Conservation (phyloP, 1,140 invertebrate species). For the Diploscapter pachys region DNA sequence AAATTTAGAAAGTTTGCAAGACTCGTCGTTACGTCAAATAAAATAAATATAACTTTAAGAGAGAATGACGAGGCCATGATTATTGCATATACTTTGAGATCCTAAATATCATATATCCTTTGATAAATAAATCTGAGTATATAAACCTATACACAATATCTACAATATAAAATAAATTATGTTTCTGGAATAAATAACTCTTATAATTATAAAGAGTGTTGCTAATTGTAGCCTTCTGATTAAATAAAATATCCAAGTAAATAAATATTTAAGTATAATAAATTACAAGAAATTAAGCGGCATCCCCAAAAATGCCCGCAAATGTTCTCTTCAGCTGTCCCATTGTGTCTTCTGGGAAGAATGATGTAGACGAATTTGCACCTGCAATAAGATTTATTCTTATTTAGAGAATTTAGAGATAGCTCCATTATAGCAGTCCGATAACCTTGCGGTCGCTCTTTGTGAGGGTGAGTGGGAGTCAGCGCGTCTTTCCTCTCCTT, state of each 20-base stretch:
- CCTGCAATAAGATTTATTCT: conserved; percentile 8
- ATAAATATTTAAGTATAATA: conserved; percentile 1
- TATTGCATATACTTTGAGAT: too few relatives aligned
- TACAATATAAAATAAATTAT: too few relatives aligned
- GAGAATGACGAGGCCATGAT: too few relatives aligned
- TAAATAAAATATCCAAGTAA: not conserved
- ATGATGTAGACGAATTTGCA: not conserved
- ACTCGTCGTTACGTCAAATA: too few relatives aligned
- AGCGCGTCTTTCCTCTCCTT: not conserved
- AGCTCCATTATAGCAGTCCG: not conserved
- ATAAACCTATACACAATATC: too few relatives aligned
- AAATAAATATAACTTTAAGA: too few relatives aligned
- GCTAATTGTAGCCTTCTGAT: not conserved
- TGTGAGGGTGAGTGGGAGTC: not conserved
- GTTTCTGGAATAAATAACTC: too few relatives aligned
- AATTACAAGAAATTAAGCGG: not conserved
- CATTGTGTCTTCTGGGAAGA: conserved; percentile 32
- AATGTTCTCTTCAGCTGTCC: conserved; percentile 34
- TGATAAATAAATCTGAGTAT: too few relatives aligned
- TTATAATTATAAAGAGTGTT: too few relatives aligned
- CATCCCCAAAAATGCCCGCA: conserved; percentile 33
- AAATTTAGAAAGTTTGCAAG: too few relatives aligned
- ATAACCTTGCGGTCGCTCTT: not conserved
- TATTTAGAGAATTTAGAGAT: conserved; percentile 6
- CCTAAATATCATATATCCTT: too few relatives aligned